Evolutionary conservation across 2,888 invertebrate species (phyloP), one percentile per base, ranked within the genome.

Genomic region (Meteorus colon): DNA sequence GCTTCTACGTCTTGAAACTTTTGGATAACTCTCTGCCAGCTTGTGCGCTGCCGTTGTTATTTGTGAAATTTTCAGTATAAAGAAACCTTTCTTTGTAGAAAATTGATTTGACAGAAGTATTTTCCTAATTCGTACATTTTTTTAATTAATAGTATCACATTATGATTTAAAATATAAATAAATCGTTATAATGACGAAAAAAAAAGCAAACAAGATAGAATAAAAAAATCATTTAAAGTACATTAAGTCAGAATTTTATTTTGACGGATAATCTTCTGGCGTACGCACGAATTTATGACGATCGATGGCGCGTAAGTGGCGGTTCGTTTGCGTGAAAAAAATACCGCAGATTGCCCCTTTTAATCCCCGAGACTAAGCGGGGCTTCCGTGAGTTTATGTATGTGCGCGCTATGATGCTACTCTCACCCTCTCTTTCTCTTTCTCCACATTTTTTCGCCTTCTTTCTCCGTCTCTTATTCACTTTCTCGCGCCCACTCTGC

Each of bases 1-100:
- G 88, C 84, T 84, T 88, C 86, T 87, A 84, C 86, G 85, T 86
- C 88, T 88, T 86, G 85, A 88, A 89, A 88, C 85, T 89, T 73
- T 87, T 79, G 87, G 86, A 87, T 87, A 88, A 88, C 87, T 88
- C 84, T 81, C 69, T 24, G 29, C 31, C 45, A 48, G 27, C 63
- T 41, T 55, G 55, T 55, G 55, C 19, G 55, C 62, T 72, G 29
- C 41, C 34, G 31, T 72, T 62, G 41, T n/a, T 31, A 14, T 48
- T 29, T 41, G 45, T 6, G 31, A 72, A 72, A 72, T 72, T 24
- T 19, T 19, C n/a, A 55, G 41, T 37, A 34, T 59, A 72, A 72
- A 41, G 12, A 41, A 48, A 14, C n/a, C 41, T 37, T 45, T 72
- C 29, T 45, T 34, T 59, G 14, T 8, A 41, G 41, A 45, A 70